Conservation (phyloP, 1,140 invertebrate genomes). For the Ceratina japonica region DNA sequence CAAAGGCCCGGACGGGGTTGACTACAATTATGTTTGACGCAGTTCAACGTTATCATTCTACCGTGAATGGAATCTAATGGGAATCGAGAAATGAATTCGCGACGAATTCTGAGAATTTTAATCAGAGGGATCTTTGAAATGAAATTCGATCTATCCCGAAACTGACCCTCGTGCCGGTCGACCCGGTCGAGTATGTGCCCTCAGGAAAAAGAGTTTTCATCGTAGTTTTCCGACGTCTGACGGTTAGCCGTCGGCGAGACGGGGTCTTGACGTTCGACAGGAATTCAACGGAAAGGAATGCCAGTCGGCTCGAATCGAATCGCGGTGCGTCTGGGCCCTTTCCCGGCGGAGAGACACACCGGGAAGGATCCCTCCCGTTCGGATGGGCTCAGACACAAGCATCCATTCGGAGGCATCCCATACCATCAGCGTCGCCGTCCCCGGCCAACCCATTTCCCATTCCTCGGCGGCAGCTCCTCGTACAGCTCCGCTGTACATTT, state of each 20-base stretch:
- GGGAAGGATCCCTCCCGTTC: constrained; percentile 33
- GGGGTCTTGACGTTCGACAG: constrained; percentile 19
- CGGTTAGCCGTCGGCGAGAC: constrained; percentile 23
- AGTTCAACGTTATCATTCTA: too few relatives aligned
- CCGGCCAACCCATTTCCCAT: constrained; percentile 63
- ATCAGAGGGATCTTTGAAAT: too few relatives aligned
- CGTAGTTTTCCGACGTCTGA: neutral
- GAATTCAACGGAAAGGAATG: constrained; percentile 54
- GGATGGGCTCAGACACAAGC: constrained; percentile 66
- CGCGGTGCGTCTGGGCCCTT: constrained; percentile 50
- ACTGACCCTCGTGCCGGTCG: neutral
- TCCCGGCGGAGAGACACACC: constrained; percentile 52
- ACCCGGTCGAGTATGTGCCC: too few relatives aligned
- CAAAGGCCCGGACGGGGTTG: too few relatives aligned
- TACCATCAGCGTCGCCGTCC: constrained; percentile 59
- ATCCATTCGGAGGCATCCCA: constrained; percentile 62
- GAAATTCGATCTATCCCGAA: neutral
- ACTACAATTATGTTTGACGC: too few relatives aligned
- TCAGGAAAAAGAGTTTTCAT: neutral
- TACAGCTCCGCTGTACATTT: constrained; percentile 56
- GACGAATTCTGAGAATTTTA: too few relatives aligned
- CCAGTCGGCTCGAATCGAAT: constrained; percentile 56
- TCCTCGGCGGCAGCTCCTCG: constrained; percentile 43
- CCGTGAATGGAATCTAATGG: too few relatives aligned
- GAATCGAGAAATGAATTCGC: too few relatives aligned